Evolutionary conservation across 2,113 vertebrate genomes (phyloP).

Genomic region (Irena cyanogastra): DNA sequence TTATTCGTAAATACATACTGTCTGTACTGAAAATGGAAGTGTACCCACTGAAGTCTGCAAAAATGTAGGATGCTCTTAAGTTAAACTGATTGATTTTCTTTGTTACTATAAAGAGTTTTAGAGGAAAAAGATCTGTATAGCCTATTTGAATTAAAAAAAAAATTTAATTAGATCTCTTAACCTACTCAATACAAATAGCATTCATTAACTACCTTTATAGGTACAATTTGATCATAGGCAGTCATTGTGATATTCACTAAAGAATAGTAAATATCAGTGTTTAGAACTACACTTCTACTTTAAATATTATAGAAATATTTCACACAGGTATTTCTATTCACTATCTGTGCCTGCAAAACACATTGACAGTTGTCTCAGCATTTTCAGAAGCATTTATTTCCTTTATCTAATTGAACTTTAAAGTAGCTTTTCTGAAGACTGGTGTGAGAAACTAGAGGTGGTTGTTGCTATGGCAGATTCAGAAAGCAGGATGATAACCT

Average conservation of each 20-base stretch:
- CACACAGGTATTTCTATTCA: background rate
- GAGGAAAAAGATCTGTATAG: background rate
- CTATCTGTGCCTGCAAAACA: background rate
- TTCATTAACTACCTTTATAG: background rate
- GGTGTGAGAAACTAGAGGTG: background rate
- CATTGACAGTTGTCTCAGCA: background rate
- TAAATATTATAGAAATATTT: background rate
- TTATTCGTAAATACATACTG: background rate
- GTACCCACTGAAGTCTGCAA: background rate
- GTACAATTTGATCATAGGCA: background rate
- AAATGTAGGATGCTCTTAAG: background rate
- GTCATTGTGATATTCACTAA: background rate
- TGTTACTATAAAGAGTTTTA: background rate
- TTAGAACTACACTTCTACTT: background rate
- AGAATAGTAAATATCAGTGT: background rate
- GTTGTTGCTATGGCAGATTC: background rate
- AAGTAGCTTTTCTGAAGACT: background rate
- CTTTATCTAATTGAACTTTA: background rate
- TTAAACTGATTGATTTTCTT: background rate
- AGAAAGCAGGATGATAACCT: background rate
- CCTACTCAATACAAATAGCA: background rate
- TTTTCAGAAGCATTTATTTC: background rate
- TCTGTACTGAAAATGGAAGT: background rate
- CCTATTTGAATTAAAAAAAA: background rate
- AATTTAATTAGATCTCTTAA: background rate